Evolutionary conservation across 1,140 invertebrate species (phyloP), one percentile per base, ranked within the genome.

Genomic region (Antheraea pernyi): DNA sequence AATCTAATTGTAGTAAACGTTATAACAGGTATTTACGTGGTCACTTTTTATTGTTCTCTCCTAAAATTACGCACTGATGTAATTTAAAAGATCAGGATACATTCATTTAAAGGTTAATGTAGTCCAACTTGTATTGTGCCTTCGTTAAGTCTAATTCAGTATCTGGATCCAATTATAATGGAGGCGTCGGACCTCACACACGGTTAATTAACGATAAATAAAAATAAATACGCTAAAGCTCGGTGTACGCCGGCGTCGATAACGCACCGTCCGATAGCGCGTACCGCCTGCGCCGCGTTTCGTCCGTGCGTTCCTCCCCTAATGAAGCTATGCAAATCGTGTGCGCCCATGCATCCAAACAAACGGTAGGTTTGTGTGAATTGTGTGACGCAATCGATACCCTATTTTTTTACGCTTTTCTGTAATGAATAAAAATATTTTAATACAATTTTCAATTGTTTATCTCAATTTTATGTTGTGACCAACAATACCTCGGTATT

Each of bases 301-400:
- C 22, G 4, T n/a, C 46, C 46, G 46, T 53, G 46, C 46, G 74
- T 4, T n/a, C 48, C 22, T 7, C 53, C 16, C 72, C 68, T 83
- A 84, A 84, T 83, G 81, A 82, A 78, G 75, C 75, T 82, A 83
- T 84, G 82, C 81, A 83, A 85, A 85, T 85, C 73, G 76, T 59
- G 48, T n/a, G 69, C 77, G 75, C 78, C 78, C 73, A 78, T 78
- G 78, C 74, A 68, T 42, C 46, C 46, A 53, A 6, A 11, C 46
- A 16, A 9, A 13, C 46, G 11, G 46, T 53, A 1, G 11, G 5
- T 53, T 13, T 13, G 7, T 53, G 9, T 53, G 7, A 16, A 10
- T 53, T 53, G 46, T 7, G 13, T 53, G 7, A 53, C 46, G 16
- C 6, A 13, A 53, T 6, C 46, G 16, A 53, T 53, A 16, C 11